Conservation (phyloP, 2,888 invertebrate species). For the Tachina grossa region DNA sequence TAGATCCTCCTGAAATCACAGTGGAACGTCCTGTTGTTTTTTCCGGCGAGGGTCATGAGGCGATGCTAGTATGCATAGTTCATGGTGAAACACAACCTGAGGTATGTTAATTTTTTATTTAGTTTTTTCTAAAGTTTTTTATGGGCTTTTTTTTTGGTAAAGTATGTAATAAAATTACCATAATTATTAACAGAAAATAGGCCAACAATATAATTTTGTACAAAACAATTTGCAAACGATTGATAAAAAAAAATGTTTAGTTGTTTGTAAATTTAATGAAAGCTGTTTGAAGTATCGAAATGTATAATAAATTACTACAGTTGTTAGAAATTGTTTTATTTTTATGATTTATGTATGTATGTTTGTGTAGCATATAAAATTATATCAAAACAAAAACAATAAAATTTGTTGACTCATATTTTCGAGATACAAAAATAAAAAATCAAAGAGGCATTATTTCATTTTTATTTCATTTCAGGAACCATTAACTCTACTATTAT, state of each 20-base stretch:
- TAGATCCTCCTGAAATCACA: slow-evolving; percentile 83
- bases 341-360: too few species aligned
- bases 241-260: neutral
- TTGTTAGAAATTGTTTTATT: neutral
- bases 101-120: slow-evolving; percentile 83
- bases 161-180: slow-evolving; percentile 64
- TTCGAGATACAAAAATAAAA: too few species aligned
- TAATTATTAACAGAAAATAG: slow-evolving; percentile 23
- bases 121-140: slow-evolving; percentile 60
- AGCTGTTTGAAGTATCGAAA: neutral
- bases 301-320: neutral
- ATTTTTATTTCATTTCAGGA: too few species aligned
- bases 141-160: slow-evolving; percentile 57
- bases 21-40: slow-evolving; percentile 87
- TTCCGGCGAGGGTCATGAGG: slow-evolving; percentile 87
- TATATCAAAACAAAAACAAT: too few species aligned
- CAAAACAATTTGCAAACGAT: slow-evolving; percentile 25
- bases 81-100: slow-evolving; percentile 87
- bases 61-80: slow-evolving; percentile 87
- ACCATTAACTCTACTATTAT: too few species aligned
- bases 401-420: too few species aligned
- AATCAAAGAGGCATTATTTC: too few species aligned
- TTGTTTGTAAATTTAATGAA: neutral
- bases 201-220: neutral
- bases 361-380: too few species aligned